phyloP scores from a whole-genome alignment of 1,140 invertebrate species.

The Sitophilus oryzae region DNA sequence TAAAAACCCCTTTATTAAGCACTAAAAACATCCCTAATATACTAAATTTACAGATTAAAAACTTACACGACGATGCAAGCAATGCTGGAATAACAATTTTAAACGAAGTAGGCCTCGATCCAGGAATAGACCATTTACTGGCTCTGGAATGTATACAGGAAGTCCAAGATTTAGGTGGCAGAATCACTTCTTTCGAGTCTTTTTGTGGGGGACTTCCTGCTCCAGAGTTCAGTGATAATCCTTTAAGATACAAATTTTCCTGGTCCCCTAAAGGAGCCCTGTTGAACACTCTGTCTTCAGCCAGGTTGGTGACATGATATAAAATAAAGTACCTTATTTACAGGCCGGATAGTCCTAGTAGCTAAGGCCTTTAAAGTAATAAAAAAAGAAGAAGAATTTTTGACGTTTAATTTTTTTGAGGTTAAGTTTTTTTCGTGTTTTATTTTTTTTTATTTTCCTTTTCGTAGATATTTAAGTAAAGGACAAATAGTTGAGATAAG shows the following conservation, averaged over 20 bases:
- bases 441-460: background rate
- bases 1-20: background rate
- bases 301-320: constrained; percentile 56
- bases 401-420: too few species aligned
- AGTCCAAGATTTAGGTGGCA: constrained; percentile 65
- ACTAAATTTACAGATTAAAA: constrained; percentile 51
- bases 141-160: constrained; percentile 96
- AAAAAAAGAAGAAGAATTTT: too few species aligned
- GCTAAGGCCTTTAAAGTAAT: too few species aligned
- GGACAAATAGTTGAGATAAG: constrained; percentile 86
- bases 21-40: background rate
- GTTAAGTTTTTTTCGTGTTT: too few species aligned
- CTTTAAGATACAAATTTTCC: constrained; percentile 95
- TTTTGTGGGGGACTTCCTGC: constrained; percentile 96
- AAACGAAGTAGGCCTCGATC: constrained; percentile 94
- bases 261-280: constrained; percentile 92
- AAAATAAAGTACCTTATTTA: background rate
- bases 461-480: constrained; percentile 57
- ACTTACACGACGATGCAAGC: constrained; percentile 71
- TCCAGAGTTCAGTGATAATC: constrained; percentile 90
- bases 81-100: constrained; percentile 84
- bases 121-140: constrained; percentile 90
- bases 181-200: constrained; percentile 90
- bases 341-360: too few species aligned
- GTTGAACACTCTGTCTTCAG: constrained; percentile 80